Evolutionary conservation across 2,888 invertebrate species (phyloP).

Genomic region (Diogma glabrata): DNA sequence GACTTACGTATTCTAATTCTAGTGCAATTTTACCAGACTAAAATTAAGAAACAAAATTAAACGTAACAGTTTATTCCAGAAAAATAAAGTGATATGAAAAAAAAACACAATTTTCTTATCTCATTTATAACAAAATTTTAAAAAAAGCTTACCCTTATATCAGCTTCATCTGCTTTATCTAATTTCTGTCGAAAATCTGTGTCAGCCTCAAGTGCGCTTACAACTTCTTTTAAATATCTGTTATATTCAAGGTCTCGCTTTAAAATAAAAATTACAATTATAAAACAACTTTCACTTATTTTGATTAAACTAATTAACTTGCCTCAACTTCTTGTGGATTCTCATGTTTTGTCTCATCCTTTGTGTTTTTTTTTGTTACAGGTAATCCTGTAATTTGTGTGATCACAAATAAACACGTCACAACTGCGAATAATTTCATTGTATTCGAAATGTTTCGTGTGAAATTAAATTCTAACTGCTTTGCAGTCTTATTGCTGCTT

Average conservation of each 20-base stretch:
- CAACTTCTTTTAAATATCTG: conserved; percentile 80
- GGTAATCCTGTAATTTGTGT: not conserved
- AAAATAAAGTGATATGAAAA: not conserved
- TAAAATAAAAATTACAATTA: not conserved
- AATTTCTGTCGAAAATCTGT: conserved; percentile 68
- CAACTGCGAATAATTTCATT: conserved; percentile 2
- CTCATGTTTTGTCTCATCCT: not conserved
- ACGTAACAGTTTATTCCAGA: not conserved
- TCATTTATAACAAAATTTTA: too few species aligned
- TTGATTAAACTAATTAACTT: not conserved
- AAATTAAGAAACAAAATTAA: conserved; percentile 22
- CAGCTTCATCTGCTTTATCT: conserved; percentile 67
- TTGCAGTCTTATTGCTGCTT: too few species aligned
- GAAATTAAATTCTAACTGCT: too few species aligned
- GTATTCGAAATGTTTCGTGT: not conserved
- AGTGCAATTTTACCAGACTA: conserved; percentile 86
- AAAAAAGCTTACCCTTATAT: conserved; percentile 63
- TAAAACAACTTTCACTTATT: not conserved
- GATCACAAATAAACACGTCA: conserved; percentile 8
- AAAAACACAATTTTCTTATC: conserved; percentile 14
- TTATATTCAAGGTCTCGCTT: conserved; percentile 56
- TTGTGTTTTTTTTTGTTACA: conserved; percentile 4
- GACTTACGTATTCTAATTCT: conserved; percentile 79
- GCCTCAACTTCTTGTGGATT: not conserved
- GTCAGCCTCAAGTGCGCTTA: conserved; percentile 81